Conservation (phyloP, 2,888 invertebrate genomes). For the Ormyrus pomaceus region DNA sequence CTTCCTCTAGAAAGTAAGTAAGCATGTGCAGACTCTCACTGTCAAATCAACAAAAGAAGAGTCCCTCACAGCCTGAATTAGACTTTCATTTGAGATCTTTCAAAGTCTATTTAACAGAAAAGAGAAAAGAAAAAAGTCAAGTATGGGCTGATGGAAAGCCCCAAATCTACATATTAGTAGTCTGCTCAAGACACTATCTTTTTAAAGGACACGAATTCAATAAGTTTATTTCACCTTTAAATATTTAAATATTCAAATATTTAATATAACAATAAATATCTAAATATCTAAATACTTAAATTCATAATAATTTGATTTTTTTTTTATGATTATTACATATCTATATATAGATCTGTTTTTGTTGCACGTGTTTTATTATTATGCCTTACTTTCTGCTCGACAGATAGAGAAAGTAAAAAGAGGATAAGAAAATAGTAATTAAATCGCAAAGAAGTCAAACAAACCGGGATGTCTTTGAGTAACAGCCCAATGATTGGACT, state of each 20-base stretch:
- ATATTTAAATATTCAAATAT: slow-evolving; percentile 52
- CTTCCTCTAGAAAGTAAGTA: slow-evolving; percentile 65
- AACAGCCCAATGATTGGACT: slow-evolving; percentile 52
- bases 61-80: slow-evolving; percentile 68
- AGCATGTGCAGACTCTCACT: slow-evolving; percentile 61
- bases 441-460: slow-evolving; percentile 48
- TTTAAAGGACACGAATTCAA: slow-evolving; percentile 46
- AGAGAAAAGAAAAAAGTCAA: slow-evolving; percentile 19
- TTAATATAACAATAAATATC: slow-evolving; percentile 38
- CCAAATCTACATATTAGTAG: slow-evolving; percentile 54
- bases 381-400: slow-evolving; percentile 54
- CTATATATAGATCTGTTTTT: slow-evolving; percentile 51
- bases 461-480: slow-evolving; percentile 48
- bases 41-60: slow-evolving; percentile 57
- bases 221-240: slow-evolving; percentile 28
- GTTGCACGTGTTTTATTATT: slow-evolving; percentile 55
- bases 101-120: slow-evolving; percentile 59
- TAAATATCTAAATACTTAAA: slow-evolving; percentile 50
- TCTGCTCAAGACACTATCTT: slow-evolving; percentile 40
- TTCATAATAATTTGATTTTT: slow-evolving; percentile 43
- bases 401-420: slow-evolving; percentile 29
- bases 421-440: slow-evolving; percentile 17
- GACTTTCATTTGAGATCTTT: slow-evolving; percentile 68
- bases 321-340: slow-evolving; percentile 47
- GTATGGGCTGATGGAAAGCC: slow-evolving; percentile 54